Percentiles rank a stretch among this genome's conserved stretches.
These are phyloP conservation scores for Microcebus murinus DNA, from an alignment of 2,113 vertebrate genomes.

Conservation along the genomic window DNA sequence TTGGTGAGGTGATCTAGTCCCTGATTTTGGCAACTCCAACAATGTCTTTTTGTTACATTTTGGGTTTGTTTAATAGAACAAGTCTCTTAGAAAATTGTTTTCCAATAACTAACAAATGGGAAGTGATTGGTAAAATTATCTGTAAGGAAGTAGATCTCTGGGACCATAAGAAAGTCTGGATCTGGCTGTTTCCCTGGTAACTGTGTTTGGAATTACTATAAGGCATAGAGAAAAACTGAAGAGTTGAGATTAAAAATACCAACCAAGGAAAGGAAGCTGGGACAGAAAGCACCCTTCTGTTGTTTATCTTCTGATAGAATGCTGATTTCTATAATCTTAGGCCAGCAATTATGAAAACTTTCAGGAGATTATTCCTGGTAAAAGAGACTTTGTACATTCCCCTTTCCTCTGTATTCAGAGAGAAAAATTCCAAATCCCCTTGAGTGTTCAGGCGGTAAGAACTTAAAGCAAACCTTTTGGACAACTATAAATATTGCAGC, in stretches of 20 bases:
- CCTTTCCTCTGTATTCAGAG: background rate
- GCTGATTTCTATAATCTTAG: background rate
- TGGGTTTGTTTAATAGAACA: background rate
- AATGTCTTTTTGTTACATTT: background rate
- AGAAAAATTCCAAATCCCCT: background rate
- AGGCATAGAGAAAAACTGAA: background rate
- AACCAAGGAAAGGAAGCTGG: background rate
- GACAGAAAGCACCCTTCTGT: background rate
- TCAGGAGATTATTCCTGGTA: background rate
- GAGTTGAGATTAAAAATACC: background rate
- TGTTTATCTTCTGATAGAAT: background rate
- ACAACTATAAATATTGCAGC: background rate
- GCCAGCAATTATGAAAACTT: background rate
- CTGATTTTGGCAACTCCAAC: background rate
- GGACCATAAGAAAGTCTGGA: background rate
- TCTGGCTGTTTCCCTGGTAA: background rate
- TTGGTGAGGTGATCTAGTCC: background rate
- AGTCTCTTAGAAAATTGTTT: background rate
- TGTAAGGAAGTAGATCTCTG: background rate
- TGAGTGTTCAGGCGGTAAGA: background rate
- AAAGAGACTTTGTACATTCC: background rate
- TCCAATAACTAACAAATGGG: background rate
- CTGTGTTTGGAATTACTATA: background rate
- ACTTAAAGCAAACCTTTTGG: background rate
- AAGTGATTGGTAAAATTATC: background rate